Evolutionary conservation across 2,888 invertebrate genomes (phyloP).

Genomic region (Caenorhabditis sp.): DNA sequence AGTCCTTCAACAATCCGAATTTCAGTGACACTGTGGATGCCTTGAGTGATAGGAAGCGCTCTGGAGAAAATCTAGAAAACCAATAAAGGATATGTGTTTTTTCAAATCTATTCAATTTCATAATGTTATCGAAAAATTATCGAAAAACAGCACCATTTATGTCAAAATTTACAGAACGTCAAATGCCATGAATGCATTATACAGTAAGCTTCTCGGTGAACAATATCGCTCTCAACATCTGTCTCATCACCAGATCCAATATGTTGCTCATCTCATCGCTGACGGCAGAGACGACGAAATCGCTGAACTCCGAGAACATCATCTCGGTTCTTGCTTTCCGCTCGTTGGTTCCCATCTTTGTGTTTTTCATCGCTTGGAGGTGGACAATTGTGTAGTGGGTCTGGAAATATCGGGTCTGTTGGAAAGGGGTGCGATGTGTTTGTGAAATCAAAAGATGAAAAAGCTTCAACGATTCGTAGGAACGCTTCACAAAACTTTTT

Average conservation of each 20-base stretch:
- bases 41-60: no score
- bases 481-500: no score
- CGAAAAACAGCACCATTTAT: conserved; percentile 7
- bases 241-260: conserved; percentile 68
- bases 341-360: conserved; percentile 70
- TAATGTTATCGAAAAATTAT: no score
- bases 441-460: no score
- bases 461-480: no score
- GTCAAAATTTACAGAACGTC: neutral
- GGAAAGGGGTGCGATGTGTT: no score
- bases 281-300: conserved; percentile 66
- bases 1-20: no score
- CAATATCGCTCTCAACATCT: conserved; percentile 71
- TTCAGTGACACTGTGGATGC: no score
- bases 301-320: conserved; percentile 72
- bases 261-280: conserved; percentile 41
- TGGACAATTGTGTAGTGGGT: conserved; percentile 75
- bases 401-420: no score
- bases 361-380: conserved; percentile 66
- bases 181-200: neutral
- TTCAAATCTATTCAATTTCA: neutral
- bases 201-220: conserved; percentile 72
- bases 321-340: conserved; percentile 71
- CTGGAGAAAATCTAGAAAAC: neutral
- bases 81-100: neutral